Evolutionary conservation across 2,797 vertebrate genomes (phyloP).

Genomic region (Artibeus lituratus): DNA sequence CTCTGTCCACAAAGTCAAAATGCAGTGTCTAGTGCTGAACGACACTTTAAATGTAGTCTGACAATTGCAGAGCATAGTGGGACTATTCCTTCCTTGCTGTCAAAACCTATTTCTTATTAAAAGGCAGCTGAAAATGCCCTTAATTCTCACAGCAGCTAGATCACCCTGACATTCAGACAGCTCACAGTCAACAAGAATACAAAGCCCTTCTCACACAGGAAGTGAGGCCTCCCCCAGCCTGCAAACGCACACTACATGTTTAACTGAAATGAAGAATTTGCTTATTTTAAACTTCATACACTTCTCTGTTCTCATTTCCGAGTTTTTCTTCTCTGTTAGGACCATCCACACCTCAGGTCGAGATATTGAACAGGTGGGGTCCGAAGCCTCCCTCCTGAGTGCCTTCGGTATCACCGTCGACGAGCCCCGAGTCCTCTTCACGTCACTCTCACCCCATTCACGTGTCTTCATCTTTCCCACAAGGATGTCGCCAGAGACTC

Average conservation of each 20-base stretch:
- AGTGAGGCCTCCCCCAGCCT: background rate
- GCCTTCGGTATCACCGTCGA: background rate
- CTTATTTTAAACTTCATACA: background rate
- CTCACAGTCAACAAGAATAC: background rate
- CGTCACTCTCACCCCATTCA: background rate
- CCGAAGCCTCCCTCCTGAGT: background rate
- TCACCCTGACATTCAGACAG: background rate
- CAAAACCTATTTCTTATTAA: background rate
- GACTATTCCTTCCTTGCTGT: background rate
- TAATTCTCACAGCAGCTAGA: background rate
- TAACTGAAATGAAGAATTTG: background rate
- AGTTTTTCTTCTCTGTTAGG: background rate
- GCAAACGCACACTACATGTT: background rate
- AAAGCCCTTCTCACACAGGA: background rate
- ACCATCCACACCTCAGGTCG: background rate
- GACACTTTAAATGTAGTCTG: background rate
- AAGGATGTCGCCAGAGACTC: conserved; percentile 28
- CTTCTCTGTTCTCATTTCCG: background rate
- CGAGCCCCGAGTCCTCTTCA: background rate
- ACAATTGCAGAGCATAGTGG: background rate
- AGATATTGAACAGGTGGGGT: background rate
- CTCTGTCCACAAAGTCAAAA: background rate
- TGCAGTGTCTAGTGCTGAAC: background rate
- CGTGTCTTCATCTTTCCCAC: conserved; percentile 41
- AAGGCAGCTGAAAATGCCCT: background rate